These are phyloP conservation scores for Yponomeuta cagnagella DNA, from an alignment of 2,888 invertebrate species.

Conservation along the genomic window DNA sequence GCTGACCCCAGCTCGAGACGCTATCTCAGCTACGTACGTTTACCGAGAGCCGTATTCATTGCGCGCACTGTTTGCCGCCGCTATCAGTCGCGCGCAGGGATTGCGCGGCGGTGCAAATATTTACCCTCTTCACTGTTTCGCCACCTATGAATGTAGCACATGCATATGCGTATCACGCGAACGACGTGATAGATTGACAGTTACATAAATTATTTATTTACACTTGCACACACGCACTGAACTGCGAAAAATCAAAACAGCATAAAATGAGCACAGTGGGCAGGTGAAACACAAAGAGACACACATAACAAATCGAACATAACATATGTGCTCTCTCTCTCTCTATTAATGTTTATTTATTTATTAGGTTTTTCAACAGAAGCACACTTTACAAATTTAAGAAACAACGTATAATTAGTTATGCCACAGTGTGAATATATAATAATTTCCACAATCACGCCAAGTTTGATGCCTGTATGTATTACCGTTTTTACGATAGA, in stretches of 20 bases:
- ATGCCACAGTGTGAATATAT: no score
- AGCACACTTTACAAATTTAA: no score
- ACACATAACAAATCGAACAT: no score
- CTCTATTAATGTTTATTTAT: neutral
- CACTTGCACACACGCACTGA: no score
- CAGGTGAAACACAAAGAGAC: no score
- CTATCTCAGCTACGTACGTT: neutral
- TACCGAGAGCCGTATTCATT: neutral
- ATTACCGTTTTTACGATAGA: no score
- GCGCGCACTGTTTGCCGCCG: neutral
- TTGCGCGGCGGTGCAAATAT: neutral
- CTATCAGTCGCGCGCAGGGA: neutral
- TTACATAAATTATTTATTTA: no score
- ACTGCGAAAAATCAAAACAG: no score
- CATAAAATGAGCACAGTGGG: no score
- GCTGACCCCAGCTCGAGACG: neutral
- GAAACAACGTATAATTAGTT: no score
- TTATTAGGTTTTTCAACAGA: neutral
- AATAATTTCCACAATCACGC: no score
- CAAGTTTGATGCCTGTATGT: no score
- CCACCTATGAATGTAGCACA: neutral
- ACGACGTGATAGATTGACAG: neutral
- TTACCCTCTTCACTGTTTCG: neutral
- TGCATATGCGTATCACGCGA: neutral
- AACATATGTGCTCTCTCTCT: neutral